Conservation (phyloP, 2,113 vertebrate genomes). For the Platysteira castanea region DNA sequence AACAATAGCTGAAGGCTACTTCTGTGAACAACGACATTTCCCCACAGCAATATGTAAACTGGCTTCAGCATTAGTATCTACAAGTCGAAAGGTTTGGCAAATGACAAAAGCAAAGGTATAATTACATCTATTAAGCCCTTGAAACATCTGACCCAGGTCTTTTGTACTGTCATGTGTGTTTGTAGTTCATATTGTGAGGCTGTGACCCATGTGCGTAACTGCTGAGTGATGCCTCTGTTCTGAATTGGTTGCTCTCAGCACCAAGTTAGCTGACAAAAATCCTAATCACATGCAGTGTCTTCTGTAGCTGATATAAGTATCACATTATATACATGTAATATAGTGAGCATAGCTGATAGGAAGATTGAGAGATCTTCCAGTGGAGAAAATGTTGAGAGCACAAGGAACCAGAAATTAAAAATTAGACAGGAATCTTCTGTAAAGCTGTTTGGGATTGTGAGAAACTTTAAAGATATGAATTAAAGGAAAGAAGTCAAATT, state of each 20-base stretch:
- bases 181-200: neutral
- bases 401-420: neutral
- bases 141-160: neutral
- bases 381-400: neutral
- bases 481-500: neutral
- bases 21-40: slow-evolving; percentile 78
- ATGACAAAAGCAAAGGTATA: slow-evolving; percentile 80
- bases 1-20: slow-evolving; percentile 80
- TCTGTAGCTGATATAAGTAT: neutral
- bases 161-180: neutral
- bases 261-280: neutral
- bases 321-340: neutral
- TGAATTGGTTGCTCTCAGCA: neutral
- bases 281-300: neutral
- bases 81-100: slow-evolving; percentile 80
- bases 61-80: slow-evolving; percentile 74
- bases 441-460: neutral
- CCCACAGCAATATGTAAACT: slow-evolving; percentile 63
- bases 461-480: neutral
- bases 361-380: neutral
- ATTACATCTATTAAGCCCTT: neutral
- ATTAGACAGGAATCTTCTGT: neutral
- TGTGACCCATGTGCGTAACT: neutral
- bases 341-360: neutral
- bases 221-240: neutral